Conservation (phyloP, 2,113 vertebrate species). For the Lamprologus ornatipinnis region DNA sequence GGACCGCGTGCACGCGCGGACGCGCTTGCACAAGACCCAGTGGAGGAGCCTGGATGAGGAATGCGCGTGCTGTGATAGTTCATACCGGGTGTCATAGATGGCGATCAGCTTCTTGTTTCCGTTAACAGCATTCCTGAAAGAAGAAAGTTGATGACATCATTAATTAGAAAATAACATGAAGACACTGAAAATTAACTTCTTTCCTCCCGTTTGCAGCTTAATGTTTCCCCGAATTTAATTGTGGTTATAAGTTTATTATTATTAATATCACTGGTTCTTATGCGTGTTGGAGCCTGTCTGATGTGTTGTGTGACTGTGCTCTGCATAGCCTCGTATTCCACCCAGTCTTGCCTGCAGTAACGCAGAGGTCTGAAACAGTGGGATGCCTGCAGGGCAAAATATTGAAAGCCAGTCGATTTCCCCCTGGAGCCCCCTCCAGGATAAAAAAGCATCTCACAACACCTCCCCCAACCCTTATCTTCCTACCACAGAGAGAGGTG, state of each 20-base stretch:
- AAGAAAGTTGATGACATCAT: slow-evolving; percentile 21
- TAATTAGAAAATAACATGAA: not conserved
- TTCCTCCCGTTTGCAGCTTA: not conserved
- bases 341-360: not conserved
- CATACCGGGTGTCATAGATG: slow-evolving; percentile 92
- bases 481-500: not conserved
- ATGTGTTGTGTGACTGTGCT: not conserved
- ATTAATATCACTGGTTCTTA: not conserved
- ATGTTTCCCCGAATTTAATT: not conserved
- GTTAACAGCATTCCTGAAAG: slow-evolving; percentile 88
- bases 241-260: not conserved
- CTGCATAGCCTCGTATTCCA: not conserved
- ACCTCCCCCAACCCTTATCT: not conserved
- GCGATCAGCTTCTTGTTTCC: slow-evolving; percentile 90
- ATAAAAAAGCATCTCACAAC: not conserved
- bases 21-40: not conserved
- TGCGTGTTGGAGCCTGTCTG: not conserved
- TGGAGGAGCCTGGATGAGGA: not conserved
- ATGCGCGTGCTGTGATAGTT: not conserved
- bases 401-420: not conserved
- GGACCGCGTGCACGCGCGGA: not conserved
- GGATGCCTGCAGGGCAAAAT: not conserved
- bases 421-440: not conserved
- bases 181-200: not conserved
- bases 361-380: not conserved